Percentiles rank a stretch among this genome's conserved stretches.
These are phyloP conservation scores for Musca vetustissima DNA, from an alignment of 1,140 invertebrate species.

Conservation along the genomic window DNA sequence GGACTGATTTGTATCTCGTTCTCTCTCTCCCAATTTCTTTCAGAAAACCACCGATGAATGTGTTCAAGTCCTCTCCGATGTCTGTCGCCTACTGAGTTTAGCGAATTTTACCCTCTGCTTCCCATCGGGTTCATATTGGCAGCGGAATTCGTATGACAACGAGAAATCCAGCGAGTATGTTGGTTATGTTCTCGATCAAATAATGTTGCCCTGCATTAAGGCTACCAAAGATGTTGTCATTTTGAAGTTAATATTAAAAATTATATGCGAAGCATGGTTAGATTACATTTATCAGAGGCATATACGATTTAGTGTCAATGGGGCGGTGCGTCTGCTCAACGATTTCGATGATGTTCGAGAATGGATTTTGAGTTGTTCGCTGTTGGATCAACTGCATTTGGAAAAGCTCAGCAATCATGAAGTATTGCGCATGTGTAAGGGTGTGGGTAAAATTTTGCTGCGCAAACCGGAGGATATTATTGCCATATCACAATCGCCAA, in stretches of 20 bases:
- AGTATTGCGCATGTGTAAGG: conserved; percentile 75
- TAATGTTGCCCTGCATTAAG: conserved; percentile 71
- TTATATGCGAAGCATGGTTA: conserved; percentile 82
- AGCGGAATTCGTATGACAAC: conserved; percentile 43
- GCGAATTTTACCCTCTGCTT: conserved; percentile 78
- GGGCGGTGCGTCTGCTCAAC: conserved; percentile 65
- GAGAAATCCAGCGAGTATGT: conserved; percentile 51
- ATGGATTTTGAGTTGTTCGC: conserved; percentile 66
- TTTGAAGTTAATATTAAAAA: conserved; percentile 73
- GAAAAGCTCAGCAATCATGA: conserved; percentile 74
- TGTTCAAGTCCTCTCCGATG: conserved; percentile 66
- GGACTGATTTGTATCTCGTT: no score
- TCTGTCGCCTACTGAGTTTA: conserved; percentile 71
- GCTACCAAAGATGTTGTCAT: conserved; percentile 72
- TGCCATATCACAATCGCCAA: conserved; percentile 50
- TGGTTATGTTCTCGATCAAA: conserved; percentile 61
- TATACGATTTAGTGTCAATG: conserved; percentile 67
- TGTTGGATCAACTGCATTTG: conserved; percentile 58
- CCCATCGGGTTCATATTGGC: conserved; percentile 68
- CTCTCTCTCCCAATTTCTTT: background rate
- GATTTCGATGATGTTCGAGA: conserved; percentile 74
- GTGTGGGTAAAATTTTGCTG: conserved; percentile 73
- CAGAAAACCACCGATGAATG: conserved; percentile 70
- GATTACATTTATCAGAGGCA: conserved; percentile 79
- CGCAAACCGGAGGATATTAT: conserved; percentile 70